phyloP scores from a whole-genome alignment of 2,797 vertebrate genomes.

The Leptoclinus maculatus region DNA sequence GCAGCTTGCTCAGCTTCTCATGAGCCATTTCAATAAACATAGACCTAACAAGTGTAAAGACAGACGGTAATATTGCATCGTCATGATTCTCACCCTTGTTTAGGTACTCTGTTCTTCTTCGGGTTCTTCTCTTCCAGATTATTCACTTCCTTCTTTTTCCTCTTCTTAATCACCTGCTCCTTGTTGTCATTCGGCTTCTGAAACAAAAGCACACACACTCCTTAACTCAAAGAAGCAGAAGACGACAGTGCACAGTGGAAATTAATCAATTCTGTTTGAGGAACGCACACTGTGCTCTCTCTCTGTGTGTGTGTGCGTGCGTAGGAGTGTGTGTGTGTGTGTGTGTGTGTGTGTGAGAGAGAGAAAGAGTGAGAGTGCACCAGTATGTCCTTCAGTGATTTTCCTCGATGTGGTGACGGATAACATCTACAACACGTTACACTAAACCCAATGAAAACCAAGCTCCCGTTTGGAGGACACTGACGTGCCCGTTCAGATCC shows the following conservation, averaged over 20 bases:
- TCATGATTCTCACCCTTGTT: constrained; percentile 83
- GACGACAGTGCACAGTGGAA: constrained; percentile 8
- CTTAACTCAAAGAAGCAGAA: constrained; percentile 21
- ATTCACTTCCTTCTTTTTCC: constrained; percentile 90
- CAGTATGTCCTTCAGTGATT: constrained; percentile 9
- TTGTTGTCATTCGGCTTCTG: constrained; percentile 86
- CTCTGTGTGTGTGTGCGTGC: background rate
- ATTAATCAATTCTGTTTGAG: constrained; percentile 13
- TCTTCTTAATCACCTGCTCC: constrained; percentile 89
- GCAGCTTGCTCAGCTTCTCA: background rate
- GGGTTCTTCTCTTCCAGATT: constrained; percentile 87
- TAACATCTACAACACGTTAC: constrained; percentile 6
- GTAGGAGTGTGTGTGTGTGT: background rate
- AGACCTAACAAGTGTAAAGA: background rate
- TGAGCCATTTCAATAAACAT: constrained; percentile 8
- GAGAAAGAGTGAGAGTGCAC: background rate
- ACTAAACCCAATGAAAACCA: constrained; percentile 14
- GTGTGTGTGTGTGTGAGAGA: background rate
- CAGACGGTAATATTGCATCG: background rate
- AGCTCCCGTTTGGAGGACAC: constrained; percentile 17
- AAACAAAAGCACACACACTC: constrained; percentile 28
- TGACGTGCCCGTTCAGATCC: background rate
- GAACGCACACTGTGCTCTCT: background rate
- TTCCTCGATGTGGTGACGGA: constrained; percentile 13
- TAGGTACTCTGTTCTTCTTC: constrained; percentile 90